Evolutionary conservation across 2,797 vertebrate species (phyloP).

Genomic region (Cirrhinus mrigala): DNA sequence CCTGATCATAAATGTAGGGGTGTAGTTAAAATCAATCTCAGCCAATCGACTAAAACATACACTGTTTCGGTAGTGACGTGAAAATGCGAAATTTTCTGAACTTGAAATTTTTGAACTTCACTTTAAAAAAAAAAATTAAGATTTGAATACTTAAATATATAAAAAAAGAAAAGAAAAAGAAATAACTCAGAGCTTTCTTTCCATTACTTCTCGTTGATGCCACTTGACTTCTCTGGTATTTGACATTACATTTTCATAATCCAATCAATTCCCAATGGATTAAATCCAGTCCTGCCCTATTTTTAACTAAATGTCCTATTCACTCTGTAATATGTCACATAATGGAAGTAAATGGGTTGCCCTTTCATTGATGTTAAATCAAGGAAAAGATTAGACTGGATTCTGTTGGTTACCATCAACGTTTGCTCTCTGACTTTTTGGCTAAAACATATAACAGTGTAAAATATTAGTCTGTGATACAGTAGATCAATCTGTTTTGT

Average conservation of each 20-base stretch:
- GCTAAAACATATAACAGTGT: not conserved
- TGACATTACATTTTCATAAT: not conserved
- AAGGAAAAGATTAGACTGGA: not conserved
- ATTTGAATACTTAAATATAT: no score
- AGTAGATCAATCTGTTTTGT: not conserved
- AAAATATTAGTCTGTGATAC: not conserved
- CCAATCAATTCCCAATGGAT: conserved; percentile 6
- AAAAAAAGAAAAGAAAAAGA: no score
- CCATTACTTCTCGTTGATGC: not conserved
- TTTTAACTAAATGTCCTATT: not conserved
- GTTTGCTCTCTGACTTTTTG: not conserved
- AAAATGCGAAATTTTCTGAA: no score
- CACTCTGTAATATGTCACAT: not conserved
- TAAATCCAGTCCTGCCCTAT: not conserved
- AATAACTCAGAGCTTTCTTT: not conserved
- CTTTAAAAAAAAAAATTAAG: no score
- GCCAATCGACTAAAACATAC: no score
- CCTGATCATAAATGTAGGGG: no score
- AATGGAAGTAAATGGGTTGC: not conserved
- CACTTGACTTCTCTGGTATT: not conserved
- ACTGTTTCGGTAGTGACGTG: no score
- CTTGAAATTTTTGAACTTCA: no score
- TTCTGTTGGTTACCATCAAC: not conserved
- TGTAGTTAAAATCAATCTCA: no score
- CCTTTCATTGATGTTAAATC: not conserved